These are phyloP conservation scores for Drosophila gaucha DNA, from an alignment of 2,888 invertebrate species.

Conservation along the genomic window DNA sequence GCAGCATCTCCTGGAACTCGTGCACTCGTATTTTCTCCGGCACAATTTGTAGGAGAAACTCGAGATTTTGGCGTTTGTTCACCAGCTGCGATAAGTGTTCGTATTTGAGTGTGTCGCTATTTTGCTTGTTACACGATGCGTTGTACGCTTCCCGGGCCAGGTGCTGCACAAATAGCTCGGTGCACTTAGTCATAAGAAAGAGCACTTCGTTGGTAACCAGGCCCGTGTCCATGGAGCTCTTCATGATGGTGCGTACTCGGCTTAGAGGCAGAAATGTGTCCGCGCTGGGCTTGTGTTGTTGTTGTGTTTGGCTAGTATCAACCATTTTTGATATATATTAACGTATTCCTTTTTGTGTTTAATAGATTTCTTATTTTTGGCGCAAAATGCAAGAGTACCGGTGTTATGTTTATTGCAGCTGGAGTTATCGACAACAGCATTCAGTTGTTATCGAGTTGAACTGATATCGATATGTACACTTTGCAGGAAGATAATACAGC, in stretches of 20 bases:
- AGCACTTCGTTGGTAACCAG: constrained; percentile 81
- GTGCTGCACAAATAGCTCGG: constrained; percentile 83
- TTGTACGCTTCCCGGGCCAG: constrained; percentile 76
- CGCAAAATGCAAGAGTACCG: constrained; percentile 14
- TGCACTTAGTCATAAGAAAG: constrained; percentile 79
- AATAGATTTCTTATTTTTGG: constrained; percentile 16
- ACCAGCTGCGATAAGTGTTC: constrained; percentile 81
- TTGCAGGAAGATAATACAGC: constrained; percentile 13
- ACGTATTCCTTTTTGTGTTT: neutral
- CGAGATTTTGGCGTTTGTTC: constrained; percentile 74
- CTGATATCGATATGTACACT: constrained; percentile 17
- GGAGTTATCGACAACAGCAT: constrained; percentile 8
- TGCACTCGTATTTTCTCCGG: constrained; percentile 83
- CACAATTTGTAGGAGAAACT: constrained; percentile 82
- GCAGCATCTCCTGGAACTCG: constrained; percentile 80
- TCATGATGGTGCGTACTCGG: constrained; percentile 83
- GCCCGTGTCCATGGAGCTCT: constrained; percentile 83
- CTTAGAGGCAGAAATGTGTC: constrained; percentile 79
- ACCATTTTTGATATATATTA: constrained; percentile 23
- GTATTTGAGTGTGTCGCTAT: constrained; percentile 73
- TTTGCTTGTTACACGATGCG: constrained; percentile 41
- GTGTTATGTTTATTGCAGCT: constrained; percentile 9
- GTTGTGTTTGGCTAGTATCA: constrained; percentile 15
- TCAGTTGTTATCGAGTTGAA: constrained; percentile 2
- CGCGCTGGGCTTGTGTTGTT: constrained; percentile 36